A percentile compares a stretch with the other conserved stretches of the same genome.
These are phyloP conservation scores for Diplazon laetatorius DNA, from an alignment of 2,888 invertebrate genomes.

Conservation along the genomic window DNA sequence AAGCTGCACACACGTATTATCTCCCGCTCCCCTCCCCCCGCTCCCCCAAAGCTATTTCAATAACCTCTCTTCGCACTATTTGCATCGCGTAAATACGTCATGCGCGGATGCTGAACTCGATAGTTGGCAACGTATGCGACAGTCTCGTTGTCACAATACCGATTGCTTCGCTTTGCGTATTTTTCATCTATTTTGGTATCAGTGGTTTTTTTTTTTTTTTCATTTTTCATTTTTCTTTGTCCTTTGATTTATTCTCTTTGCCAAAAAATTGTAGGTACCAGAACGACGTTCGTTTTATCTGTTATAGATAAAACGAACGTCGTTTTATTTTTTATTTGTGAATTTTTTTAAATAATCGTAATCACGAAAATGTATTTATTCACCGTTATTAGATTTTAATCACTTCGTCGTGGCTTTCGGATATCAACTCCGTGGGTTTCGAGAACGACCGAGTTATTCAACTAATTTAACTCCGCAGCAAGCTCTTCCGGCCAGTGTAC, in stretches of 20 bases:
- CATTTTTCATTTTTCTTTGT: no score
- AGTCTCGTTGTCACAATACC: no score
- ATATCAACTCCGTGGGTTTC: slow-evolving; percentile 29
- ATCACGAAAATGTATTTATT: not conserved
- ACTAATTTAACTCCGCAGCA: slow-evolving; percentile 50
- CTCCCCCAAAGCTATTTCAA: slow-evolving; percentile 11
- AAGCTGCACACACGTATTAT: slow-evolving; percentile 23
- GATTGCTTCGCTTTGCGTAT: not conserved
- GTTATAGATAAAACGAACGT: no score
- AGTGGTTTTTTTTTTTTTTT: slow-evolving; percentile 1
- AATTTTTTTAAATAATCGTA: no score
- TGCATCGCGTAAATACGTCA: slow-evolving; percentile 14
- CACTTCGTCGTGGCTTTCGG: not conserved
- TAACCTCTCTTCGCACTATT: slow-evolving; percentile 39
- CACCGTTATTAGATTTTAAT: not conserved
- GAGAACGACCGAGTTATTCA: slow-evolving; percentile 40
- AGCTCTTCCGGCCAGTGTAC: slow-evolving; percentile 7
- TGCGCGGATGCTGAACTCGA: slow-evolving; percentile 12
- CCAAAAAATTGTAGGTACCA: no score
- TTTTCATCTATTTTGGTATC: not conserved
- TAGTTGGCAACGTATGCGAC: not conserved
- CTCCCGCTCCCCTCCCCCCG: no score
- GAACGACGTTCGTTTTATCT: no score
- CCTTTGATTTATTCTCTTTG: no score
- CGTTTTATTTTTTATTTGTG: no score